Base-by-base conservation (phyloP, 2,113 vertebrate genomes). In the Donacobius atricapilla region DNA sequence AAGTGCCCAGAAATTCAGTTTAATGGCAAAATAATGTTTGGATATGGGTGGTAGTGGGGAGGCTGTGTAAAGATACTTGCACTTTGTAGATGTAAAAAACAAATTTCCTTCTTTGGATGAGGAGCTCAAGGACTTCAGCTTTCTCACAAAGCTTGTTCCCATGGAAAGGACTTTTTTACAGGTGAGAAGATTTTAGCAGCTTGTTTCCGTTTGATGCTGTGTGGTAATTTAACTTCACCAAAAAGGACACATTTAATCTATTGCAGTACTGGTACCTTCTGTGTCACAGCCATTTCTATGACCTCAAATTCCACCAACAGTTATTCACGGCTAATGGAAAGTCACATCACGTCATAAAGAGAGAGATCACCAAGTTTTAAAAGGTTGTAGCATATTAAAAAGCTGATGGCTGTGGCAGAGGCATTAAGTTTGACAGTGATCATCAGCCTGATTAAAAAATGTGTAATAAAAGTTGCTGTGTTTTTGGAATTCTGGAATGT, bases 31-130 rank as follows among this genome's bases (percentile, higher is more conserved):
- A 28, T 50, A 31, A 73, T 33, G 0, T 77, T 30, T 73, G 21
- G 6, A 23, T 65, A 19, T 9, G 3, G 11, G 6, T 35, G 15
- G 4, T 11, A 2, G 9, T 28, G 3, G 6, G 21, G 20, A 44
- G 13, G 7, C 3, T 24, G 9, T 39, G 15, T 13, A 22, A 63
- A 76, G 19, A 24, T 24, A 21, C 4, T 31, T 81, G 19, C 6
- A 16, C 5, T 28, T 39, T 65, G 7, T 33, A 37, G 15, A 17
- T 40, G 37, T 1, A 66, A 42, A 76, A 71, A 50, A 0, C 4
- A 48, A 78, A 47, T 42, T 87, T 3, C 9, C 3, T 50, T 50
- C 13, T 78, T 18, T 54, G 13, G 23, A 51, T 56, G 53, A 65
- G 31, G 18, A 72, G n/a, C 7, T 73, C 2, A 20, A 58, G 27